Evolutionary conservation across 1,140 invertebrate genomes (phyloP).

Genomic region (Calycopis cecrops): DNA sequence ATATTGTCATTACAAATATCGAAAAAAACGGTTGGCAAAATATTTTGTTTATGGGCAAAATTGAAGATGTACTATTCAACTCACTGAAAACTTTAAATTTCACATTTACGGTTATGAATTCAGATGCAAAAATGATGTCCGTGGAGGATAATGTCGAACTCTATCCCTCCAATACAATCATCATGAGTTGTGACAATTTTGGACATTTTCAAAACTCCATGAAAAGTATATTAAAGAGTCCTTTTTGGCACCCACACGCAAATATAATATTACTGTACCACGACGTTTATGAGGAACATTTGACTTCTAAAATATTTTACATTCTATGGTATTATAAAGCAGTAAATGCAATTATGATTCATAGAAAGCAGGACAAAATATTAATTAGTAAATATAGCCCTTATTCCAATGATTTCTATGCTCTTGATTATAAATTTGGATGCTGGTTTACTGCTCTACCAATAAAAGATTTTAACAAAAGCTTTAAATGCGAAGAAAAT

Average conservation of each 20-base stretch:
- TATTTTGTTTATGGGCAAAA: slow-evolving; percentile 38
- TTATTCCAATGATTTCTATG: slow-evolving; percentile 39
- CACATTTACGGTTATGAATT: slow-evolving; percentile 34
- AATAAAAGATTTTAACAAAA: slow-evolving; percentile 33
- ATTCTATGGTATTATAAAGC: slow-evolving; percentile 51
- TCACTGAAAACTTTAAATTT: slow-evolving; percentile 29
- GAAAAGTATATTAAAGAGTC: slow-evolving; percentile 29
- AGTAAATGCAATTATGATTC: slow-evolving; percentile 45
- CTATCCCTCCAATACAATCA: slow-evolving; percentile 41
- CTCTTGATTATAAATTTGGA: slow-evolving; percentile 36
- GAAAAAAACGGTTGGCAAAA: slow-evolving; percentile 49
- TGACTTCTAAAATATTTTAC: slow-evolving; percentile 48
- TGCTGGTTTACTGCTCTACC: slow-evolving; percentile 49
- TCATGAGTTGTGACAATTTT: slow-evolving; percentile 39
- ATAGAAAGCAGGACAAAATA: slow-evolving; percentile 35
- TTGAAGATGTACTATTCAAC: slow-evolving; percentile 39
- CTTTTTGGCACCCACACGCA: slow-evolving; percentile 52
- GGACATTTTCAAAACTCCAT: slow-evolving; percentile 41
- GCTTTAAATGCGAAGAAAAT: slow-evolving; percentile 41
- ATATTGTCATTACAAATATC: slow-evolving; percentile 36
- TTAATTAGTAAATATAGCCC: slow-evolving; percentile 44
- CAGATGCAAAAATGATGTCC: slow-evolving; percentile 28
- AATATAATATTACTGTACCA: slow-evolving; percentile 50
- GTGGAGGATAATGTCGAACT: slow-evolving; percentile 39
- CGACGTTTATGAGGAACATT: slow-evolving; percentile 23